Evolutionary conservation across 2,797 vertebrate genomes (phyloP).

Genomic region (Sebastes hopkinsi): DNA sequence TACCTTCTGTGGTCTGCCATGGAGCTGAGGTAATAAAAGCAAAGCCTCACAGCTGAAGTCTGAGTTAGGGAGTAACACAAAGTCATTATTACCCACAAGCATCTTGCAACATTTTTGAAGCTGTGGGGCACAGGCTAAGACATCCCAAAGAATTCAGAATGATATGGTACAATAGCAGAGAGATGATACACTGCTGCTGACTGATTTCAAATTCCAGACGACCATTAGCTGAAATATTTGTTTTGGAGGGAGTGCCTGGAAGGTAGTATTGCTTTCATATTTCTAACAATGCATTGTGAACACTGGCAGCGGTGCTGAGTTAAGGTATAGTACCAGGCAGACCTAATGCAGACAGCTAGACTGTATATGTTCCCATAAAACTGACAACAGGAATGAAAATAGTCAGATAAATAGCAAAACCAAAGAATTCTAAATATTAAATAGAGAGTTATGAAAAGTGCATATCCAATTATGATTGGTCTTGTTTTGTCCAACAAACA

Average conservation of each 20-base stretch:
- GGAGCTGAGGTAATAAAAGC: neutral
- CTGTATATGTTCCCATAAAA: neutral
- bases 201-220: slow-evolving; percentile 18
- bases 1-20: neutral
- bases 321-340: neutral
- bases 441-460: neutral
- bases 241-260: slow-evolving; percentile 27
- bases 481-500: neutral
- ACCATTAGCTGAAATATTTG: slow-evolving; percentile 33
- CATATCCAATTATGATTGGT: neutral
- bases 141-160: neutral
- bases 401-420: no score
- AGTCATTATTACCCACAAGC: neutral
- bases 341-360: neutral
- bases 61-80: neutral
- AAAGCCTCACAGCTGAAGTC: neutral
- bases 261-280: slow-evolving; percentile 29
- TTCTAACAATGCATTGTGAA: slow-evolving; percentile 1
- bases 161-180: neutral
- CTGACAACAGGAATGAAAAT: neutral
- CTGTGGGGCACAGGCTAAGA: neutral
- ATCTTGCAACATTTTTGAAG: neutral
- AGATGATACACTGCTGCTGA: slow-evolving; percentile 3
- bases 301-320: neutral
- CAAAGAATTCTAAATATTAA: neutral